phyloP scores from a whole-genome alignment of 2,113 vertebrate species.

The Crotalus viridis region DNA sequence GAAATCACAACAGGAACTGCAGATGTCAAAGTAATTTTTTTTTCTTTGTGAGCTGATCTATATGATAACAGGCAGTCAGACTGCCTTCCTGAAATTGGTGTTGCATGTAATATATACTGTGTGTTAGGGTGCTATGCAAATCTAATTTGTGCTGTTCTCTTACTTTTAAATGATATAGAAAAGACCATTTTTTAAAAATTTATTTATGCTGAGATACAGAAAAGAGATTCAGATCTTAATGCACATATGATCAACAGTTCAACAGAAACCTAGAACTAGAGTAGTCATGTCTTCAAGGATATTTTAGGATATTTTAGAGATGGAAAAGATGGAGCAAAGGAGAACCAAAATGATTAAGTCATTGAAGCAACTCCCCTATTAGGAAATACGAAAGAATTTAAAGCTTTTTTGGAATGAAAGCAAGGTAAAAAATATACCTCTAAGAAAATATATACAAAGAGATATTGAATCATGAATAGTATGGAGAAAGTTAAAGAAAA shows the following conservation, averaged over 20 bases:
- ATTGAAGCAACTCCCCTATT: neutral
- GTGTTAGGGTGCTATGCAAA: neutral
- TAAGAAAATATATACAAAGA: no score
- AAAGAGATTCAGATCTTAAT: neutral
- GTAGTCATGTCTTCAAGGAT: neutral
- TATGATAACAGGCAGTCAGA: neutral
- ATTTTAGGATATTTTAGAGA: neutral
- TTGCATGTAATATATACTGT: neutral
- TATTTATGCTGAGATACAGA: neutral
- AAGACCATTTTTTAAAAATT: neutral
- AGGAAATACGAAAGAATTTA: neutral
- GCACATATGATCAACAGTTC: neutral
- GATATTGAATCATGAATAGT: neutral
- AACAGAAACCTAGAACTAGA: neutral
- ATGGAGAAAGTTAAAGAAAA: neutral
- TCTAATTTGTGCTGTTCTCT: neutral
- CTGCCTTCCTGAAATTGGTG: neutral
- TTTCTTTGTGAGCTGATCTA: neutral
- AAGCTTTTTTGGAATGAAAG: neutral
- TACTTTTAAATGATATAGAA: neutral
- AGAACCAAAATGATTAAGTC: neutral
- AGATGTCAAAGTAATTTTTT: conserved; percentile 84
- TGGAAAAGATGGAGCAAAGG: neutral
- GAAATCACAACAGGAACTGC: conserved; percentile 72
- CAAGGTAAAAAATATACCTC: no score